A percentile compares a stretch with the other conserved stretches of the same genome.
Evolutionary conservation across 1,140 invertebrate species (phyloP).

Genomic region (Magallana angulata): DNA sequence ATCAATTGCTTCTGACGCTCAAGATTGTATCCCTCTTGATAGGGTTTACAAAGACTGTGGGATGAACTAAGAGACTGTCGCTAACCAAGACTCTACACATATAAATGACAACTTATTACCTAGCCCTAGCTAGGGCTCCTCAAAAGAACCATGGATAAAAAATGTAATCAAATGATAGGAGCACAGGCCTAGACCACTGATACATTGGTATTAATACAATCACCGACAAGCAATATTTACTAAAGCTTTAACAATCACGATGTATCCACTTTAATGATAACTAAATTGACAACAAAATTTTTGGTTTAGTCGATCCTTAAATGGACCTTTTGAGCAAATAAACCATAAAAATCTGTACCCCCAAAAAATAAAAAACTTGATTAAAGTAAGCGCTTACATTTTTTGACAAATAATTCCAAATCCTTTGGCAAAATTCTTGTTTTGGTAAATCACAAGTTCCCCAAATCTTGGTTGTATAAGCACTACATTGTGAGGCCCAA

Average conservation of each 20-base stretch:
- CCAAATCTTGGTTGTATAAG: background rate
- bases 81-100: constrained; percentile 4
- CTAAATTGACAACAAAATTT: background rate
- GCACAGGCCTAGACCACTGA: background rate
- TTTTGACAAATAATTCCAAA: background rate
- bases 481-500: background rate
- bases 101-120: background rate
- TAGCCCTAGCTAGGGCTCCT: background rate
- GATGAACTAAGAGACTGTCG: background rate
- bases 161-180: constrained; percentile 29
- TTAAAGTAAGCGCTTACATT: background rate
- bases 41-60: background rate
- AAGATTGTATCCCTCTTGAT: constrained; percentile 11
- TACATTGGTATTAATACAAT: background rate
- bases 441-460: background rate
- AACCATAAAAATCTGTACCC: too few relatives aligned
- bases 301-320: background rate
- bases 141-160: background rate
- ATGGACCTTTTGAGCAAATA: too few relatives aligned
- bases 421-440: background rate
- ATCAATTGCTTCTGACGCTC: constrained; percentile 32
- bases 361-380: too few relatives aligned
- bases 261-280: background rate
- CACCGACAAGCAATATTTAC: background rate
- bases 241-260: background rate